Base-by-base conservation (phyloP, 2,113 vertebrate genomes). In the Suncus etruscus region DNA sequence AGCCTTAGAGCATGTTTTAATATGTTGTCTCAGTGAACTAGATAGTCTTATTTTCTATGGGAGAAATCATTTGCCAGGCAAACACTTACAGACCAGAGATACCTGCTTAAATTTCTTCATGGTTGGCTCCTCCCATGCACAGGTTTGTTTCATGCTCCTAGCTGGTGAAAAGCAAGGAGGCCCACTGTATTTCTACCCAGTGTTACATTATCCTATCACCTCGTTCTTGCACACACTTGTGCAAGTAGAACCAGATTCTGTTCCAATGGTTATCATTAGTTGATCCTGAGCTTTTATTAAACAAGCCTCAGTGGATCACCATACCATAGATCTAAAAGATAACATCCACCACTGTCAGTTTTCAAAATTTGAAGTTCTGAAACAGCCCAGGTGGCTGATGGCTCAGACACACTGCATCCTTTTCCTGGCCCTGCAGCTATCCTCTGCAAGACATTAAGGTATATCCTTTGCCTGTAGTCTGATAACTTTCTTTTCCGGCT, bases 401-500 rank as follows among this genome's bases (percentile, higher is more conserved):
- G 93, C 69, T 83, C 77, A 70, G 90, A 78, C 32, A 39, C 27
- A 24, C 27, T 12, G 29, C 29, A 1, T 92, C 79, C 95, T 95
- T 66, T 94, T 90, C 93, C 87, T 90, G 73, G 50, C 74, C 92
- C 92, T 93, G 82, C 78, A 77, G 69, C 95, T 94, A 72, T 65
- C 94, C 88, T 87, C 76, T 29, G 93, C 90, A 0, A 9, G 93
- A 84, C 85, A 93, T 95, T 87, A 93, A 91, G 95, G 96, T 94
- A 89, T 78, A 95, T 95, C 92, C 93, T 84, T 27, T 45, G 81
- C 79, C 88, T 94, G 85, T 81, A 63, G 80, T 86, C 89, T 79
- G 95, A 93, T 97, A 96, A 95, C 96, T 96, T 97, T 95, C 89
- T 89, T 61, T 61, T 61, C 6, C 16, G 85, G 50, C 94, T 94